Evolutionary conservation across 1,140 invertebrate genomes (phyloP), one percentile per base, ranked within the genome.

Genomic region (Zaprionus tsacasi): DNA sequence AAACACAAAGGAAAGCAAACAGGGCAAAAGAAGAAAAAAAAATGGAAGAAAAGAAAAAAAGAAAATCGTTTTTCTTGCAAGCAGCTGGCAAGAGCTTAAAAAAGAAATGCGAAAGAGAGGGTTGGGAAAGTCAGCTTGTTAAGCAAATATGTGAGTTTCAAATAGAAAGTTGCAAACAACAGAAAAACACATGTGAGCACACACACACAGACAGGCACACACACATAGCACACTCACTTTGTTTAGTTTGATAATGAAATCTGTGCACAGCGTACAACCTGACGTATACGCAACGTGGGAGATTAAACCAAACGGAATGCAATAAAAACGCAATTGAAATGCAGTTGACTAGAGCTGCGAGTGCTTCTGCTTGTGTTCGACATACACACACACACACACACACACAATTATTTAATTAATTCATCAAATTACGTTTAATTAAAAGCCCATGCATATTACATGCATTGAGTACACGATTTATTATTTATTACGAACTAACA

Each of bases 351-450:
- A n/a, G 30, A n/a, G 30, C 17, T 13, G 58, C n/a, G 11, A 11
- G 7, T 15, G 58, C 21, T 30, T 30, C 1, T 30, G 27, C 4
- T 3, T 3, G 27, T 27, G 25, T 4, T 27, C 6, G 13, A 17
- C n/a, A n/a, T n/a, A 21, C 21, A 21, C 21, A 21, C 21, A 21
- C 21, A 21, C 21, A 2, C 21, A 21, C 21, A 21, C 21, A 21
- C 21, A 45, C 38, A 11, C 38, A 48, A 35, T 66, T 35, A 57
- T 57, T 66, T 35, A 43, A 66, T 66, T 57, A 57, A 45, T 66
- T 21, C 12, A 17, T 43, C 27, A 40, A 69, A 61, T 48, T 61
- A 56, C 21, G 15, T 66, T 71, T 33, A 45, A 71, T 65, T 73
- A 55, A 45, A 69, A 50, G 13, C 6, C 38, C 45, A 57, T 57